Evolutionary conservation across 2,797 vertebrate species (phyloP).

Genomic region (Poecilia velifera): DNA sequence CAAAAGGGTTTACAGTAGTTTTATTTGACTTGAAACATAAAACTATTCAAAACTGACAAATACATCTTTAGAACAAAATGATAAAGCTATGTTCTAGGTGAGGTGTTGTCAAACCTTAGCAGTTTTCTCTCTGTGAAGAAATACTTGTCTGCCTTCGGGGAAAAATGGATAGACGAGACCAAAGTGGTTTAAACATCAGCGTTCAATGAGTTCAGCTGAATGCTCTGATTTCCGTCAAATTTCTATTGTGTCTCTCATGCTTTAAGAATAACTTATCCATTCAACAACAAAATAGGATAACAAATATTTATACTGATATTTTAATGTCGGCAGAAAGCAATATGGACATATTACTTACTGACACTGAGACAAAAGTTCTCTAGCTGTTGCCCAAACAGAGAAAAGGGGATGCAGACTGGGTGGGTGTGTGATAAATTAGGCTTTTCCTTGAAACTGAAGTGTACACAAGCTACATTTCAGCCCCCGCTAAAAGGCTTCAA

Average conservation of each 20-base stretch:
- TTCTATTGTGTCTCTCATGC: neutral
- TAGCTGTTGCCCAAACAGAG: neutral
- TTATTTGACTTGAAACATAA: neutral
- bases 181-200: neutral
- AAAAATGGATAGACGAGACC: neutral
- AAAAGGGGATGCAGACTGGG: neutral
- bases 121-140: neutral
- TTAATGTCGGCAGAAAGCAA: neutral
- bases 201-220: neutral
- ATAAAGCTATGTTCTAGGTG: neutral
- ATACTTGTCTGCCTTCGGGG: neutral
- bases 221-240: neutral
- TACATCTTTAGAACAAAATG: neutral
- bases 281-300: neutral
- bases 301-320: neutral
- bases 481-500: neutral
- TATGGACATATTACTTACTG: neutral
- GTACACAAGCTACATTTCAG: neutral
- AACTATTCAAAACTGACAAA: neutral
- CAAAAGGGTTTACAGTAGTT: neutral
- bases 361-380: neutral
- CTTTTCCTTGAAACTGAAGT: neutral
- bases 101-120: neutral
- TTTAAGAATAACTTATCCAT: neutral
- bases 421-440: neutral